Evolutionary conservation across 2,113 vertebrate genomes (phyloP), one percentile per base, ranked within the genome.

Genomic region (Myrmecophaga tridactyla): DNA sequence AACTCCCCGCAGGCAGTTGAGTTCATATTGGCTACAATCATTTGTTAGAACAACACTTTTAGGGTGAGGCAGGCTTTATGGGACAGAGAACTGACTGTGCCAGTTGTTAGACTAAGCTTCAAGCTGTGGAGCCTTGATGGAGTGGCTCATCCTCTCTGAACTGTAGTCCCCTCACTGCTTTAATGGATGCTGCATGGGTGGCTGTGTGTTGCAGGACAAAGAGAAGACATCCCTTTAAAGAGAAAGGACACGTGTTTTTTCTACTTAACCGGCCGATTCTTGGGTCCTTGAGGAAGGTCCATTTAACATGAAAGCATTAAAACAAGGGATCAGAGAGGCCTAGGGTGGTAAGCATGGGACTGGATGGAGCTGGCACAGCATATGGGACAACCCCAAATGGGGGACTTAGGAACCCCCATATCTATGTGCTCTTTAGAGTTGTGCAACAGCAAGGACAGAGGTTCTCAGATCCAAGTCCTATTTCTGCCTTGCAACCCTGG

Each of bases 311-410:
- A 20, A 78, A 48, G 31, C 0, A 3, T 23, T 34, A 41, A 75
- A 77, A 63, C 10, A 12, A 23, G 60, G 23, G 48, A 65, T 2
- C n/a, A 62, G 4, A 39, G 5, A 17, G 60, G 39, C 6, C 29
- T 41, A 34, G 21, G 23, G 48, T 70, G 12, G 46, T 7, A 36
- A 14, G 36, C 13, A 27, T 2, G 27, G 67, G 51, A 31, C 46
- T 11, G 20, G 1, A 7, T 13, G 13, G 31, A 25, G 53, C 51
- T 2, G 2, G 13, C 7, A 0, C 4, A 60, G 43, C 7, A 10
- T 14, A 0, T 7, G 20, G 1, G 20, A 11, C 13, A 46, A 4
- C 10, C 31, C 46, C 10, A 20, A 46, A 7, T 8, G 6, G 36
- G 51, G 29, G n/a, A 46, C n/a, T n/a, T 6, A 51, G 58, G 53